Evolutionary conservation across 1,140 invertebrate genomes (phyloP).

Genomic region (Episyrphus balteatus): DNA sequence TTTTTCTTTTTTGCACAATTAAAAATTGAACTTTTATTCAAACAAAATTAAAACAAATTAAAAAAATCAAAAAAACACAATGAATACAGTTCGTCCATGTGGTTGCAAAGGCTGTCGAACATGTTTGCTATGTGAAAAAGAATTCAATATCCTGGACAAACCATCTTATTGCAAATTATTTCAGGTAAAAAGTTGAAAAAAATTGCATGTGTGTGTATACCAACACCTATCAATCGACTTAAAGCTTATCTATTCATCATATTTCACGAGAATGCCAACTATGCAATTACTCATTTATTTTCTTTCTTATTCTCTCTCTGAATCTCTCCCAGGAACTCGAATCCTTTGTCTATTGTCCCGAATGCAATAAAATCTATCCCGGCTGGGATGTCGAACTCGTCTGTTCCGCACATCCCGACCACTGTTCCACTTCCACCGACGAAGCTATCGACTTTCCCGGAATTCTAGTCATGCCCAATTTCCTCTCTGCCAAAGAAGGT

Average conservation of each 20-base stretch:
- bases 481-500: constrained; percentile 65
- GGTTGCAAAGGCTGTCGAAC: constrained; percentile 87
- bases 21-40: not conserved
- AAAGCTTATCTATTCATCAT: no score
- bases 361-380: constrained; percentile 61
- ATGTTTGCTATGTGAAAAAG: constrained; percentile 72
- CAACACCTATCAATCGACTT: no score
- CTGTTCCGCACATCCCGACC: constrained; percentile 53
- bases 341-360: constrained; percentile 61
- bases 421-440: constrained; percentile 36
- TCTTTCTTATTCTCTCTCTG: constrained; percentile 18
- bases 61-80: constrained; percentile 19
- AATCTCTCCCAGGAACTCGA: constrained; percentile 38
- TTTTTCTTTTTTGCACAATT: not conserved
- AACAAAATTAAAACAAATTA: not conserved
- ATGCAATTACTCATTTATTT: constrained; percentile 22
- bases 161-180: constrained; percentile 22
- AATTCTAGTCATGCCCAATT: constrained; percentile 61
- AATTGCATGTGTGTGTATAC: constrained; percentile 19
- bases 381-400: constrained; percentile 51
- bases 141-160: constrained; percentile 48
- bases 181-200: constrained; percentile 5
- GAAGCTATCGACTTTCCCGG: constrained; percentile 53
- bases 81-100: constrained; percentile 64
- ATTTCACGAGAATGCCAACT: no score